Base-by-base conservation (phyloP, 2,888 invertebrate species). In the Brenthis daphne region DNA sequence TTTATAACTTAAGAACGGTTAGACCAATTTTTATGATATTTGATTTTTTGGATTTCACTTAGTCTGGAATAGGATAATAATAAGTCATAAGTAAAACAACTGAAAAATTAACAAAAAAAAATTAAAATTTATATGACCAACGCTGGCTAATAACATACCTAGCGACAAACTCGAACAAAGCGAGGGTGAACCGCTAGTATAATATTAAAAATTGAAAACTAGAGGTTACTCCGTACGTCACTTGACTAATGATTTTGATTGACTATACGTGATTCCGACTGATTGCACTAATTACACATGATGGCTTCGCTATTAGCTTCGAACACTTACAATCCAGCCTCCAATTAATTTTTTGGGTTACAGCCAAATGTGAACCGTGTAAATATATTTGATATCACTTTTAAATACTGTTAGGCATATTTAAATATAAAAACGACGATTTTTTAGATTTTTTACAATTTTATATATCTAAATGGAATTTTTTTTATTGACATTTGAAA, bases 261-360 rank as follows among this genome's bases (percentile, higher is more conserved):
- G 67, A 67, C 55, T 33, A 53, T 61, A 69, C 71, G 71, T 72
- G 71, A 43, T 69, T 72, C 54, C 20, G 37, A 50, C 69, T 64
- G 51, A 67, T 67, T 67, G 67, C 67, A 56, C 61, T 67, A 67
- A 67, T 61, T 67, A 67, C 67, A 63, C 56, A 56, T 51, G 67
- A 63, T 43, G 12, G 56, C n/a, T 53, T 48, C 50, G 43, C 55
- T 56, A 63, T 61, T 63, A 67, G 56, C 24, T 63, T 33, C 29
- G 56, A 61, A 50, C 53, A 63, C 61, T 63, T 51, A 61, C 66
- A 57, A 48, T 56, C 24, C 57, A 37, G 64, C 43, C 43, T 60
- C 71, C 64, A 70, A 70, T 72, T 68, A 68, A 65, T 68, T 72
- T 67, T 68, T 66, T 70, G 70, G 69, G 65, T 63, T 57, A 29